Base-by-base conservation (phyloP, 2,797 vertebrate species). In the Triplophysa bombifrons region DNA sequence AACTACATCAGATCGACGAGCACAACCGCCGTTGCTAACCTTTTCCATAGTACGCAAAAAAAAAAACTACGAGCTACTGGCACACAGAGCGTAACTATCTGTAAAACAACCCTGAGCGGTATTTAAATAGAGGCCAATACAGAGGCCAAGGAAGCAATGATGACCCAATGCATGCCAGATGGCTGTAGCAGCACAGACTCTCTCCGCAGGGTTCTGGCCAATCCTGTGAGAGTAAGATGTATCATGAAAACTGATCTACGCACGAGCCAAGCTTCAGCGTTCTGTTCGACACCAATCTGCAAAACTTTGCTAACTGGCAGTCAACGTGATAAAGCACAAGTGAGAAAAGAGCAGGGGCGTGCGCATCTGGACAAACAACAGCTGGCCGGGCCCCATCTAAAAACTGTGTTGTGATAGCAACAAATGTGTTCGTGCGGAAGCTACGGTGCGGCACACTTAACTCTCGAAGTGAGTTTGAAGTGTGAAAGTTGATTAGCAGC, bases 401-500 rank as follows among this genome's bases (percentile, higher is more conserved):
- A 79, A 80, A 48, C 11, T 46, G 13, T 16, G 38, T 73, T 81
- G 38, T 76, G 73, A 70, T 58, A 38, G 74, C 67, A 76, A 58
- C 67, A 76, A 25, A 65, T 34, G n/a, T 64, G 58, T 38, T 27
- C 44, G 34, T 6, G 63, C 50, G 13, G 55, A 71, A 46, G 55
- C 74, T 46, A 55, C 48, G 48, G 69, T 17, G 66, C 50, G 72
- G 70, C 77, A 41, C 68, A 30, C 63, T 72, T 72, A 27, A 66
- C 71, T 80, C 70, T 72, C 34, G 73, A 80, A 72, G 69, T 44
- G 64, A 73, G 68, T 66, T 55, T 34, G 58, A 66, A 65, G 61
- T 83, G 72, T 81, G 53, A 65, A 68, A 74, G 69, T 82, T 77
- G 58, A 83, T 83, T 85, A 80, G 74, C 74, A 74, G 64, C 69